Base-by-base conservation (phyloP, 2,113 vertebrate genomes). In the Spea multiplicata region DNA sequence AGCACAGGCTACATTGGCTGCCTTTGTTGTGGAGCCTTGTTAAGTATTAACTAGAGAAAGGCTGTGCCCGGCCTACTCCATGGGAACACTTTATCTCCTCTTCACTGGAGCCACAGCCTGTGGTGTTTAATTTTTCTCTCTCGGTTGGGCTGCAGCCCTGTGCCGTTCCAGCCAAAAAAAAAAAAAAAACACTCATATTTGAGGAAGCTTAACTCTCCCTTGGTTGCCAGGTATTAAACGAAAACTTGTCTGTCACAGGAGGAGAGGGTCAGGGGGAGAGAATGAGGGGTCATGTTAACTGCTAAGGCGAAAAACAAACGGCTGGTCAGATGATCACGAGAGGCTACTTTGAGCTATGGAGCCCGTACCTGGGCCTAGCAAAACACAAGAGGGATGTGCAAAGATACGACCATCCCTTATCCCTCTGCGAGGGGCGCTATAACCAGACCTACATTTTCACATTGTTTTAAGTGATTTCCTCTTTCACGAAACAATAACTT, bases 31-130 rank as follows among this genome's bases (percentile, higher is more conserved):
- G 85, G 90, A 91, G 92, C 91, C 78, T 93, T 93, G 92, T 93
- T 92, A 91, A 90, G 92, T 91, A 93, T 93, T 93, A 93, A 90
- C 92, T 90, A 88, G 92, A 93, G 92, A 93, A 93, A 92, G 92
- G 90, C 90, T 89, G 87, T 91, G 91, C 90, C 86, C 91, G 89
- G 92, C 89, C 92, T 88, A 90, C 92, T 91, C 92, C 86, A 91
- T 91, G 91, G 91, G 92, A 92, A 93, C 90, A 88, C 92, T 93
- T 91, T 92, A 93, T 93, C 92, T 89, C 85, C 91, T 89, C 92
- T 92, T 93, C 91, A 89, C 92, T 93, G 92, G 92, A 93, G 92
- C 92, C 92, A 91, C 90, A 82, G 91, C 92, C 91, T 93, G 91
- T 88, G 90, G 92, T 88, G 92, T 88, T 92, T 91, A 90, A 93